phyloP scores from a whole-genome alignment of 2,797 vertebrate genomes.

The Chelonia mydas region DNA sequence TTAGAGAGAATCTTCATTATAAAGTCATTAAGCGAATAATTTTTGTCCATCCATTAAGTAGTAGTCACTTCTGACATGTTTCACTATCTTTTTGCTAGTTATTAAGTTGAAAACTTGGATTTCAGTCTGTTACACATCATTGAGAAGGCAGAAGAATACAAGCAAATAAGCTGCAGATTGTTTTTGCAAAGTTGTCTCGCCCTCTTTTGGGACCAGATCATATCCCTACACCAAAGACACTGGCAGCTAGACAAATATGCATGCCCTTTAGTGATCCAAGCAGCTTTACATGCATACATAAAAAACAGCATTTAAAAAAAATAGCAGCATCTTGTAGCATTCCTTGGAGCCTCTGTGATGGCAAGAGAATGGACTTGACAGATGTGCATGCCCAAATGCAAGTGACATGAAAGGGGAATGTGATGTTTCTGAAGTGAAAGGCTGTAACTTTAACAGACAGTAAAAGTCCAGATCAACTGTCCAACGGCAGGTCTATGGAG shows the following conservation, averaged over 20 bases:
- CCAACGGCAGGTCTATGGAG: neutral
- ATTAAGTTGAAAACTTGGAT: neutral
- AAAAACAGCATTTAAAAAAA: neutral
- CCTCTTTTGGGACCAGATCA: too few species aligned
- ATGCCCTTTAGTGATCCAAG: neutral
- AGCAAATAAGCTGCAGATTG: neutral
- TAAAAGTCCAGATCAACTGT: neutral
- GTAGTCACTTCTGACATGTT: neutral
- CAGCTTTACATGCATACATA: neutral
- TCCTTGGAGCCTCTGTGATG: neutral
- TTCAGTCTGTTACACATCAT: neutral
- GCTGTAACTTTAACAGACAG: neutral
- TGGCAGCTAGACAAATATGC: neutral
- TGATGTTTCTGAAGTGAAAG: neutral
- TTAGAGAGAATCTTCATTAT: accelerated
- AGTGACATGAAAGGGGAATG: neutral
- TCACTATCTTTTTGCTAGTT: neutral
- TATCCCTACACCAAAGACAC: neutral
- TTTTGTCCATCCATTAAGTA: accelerated
- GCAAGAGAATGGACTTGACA: neutral
- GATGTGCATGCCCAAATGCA: neutral
- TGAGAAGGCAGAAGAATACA: neutral
- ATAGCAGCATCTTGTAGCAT: neutral
- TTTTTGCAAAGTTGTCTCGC: neutral
- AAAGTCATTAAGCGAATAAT: neutral